Percentiles rank a stretch among this genome's conserved stretches.
phyloP scores from a whole-genome alignment of 2,113 vertebrate genomes.

The Albula goreensis region DNA sequence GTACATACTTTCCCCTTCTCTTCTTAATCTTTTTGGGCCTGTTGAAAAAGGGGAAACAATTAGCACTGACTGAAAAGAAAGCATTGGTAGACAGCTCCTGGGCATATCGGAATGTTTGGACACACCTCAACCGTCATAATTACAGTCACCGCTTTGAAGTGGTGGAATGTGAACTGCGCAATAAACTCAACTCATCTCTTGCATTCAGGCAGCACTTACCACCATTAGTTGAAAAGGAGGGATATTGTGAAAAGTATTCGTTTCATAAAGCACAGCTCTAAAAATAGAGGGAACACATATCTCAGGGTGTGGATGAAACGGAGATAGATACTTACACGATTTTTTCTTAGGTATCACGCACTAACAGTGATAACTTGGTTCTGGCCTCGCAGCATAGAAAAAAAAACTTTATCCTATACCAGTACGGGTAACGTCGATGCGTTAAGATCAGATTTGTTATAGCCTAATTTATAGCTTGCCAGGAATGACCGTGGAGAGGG shows the following conservation, averaged over 20 bases:
- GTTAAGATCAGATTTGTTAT: not conserved
- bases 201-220: slow-evolving; percentile 2
- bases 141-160: slow-evolving; percentile 24
- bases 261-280: not conserved
- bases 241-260: not conserved
- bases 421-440: not conserved
- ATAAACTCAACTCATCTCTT: slow-evolving; percentile 1
- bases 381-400: no score
- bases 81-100: slow-evolving; percentile 1
- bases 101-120: slow-evolving; percentile 21
- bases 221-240: not conserved
- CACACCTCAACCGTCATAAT: slow-evolving; percentile 27
- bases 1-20: not conserved
- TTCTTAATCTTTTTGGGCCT: slow-evolving; percentile 2
- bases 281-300: not conserved
- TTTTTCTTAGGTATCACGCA: no score
- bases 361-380: no score
- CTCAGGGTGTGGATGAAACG: not conserved
- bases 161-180: slow-evolving; percentile 22
- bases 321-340: not conserved
- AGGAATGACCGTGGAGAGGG: not conserved
- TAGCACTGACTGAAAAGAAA: slow-evolving; percentile 7
- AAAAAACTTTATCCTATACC: no score
- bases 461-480: not conserved
- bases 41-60: slow-evolving; percentile 16